Conservation (phyloP, 2,113 vertebrate genomes). For the Notarius lentiginosus region DNA sequence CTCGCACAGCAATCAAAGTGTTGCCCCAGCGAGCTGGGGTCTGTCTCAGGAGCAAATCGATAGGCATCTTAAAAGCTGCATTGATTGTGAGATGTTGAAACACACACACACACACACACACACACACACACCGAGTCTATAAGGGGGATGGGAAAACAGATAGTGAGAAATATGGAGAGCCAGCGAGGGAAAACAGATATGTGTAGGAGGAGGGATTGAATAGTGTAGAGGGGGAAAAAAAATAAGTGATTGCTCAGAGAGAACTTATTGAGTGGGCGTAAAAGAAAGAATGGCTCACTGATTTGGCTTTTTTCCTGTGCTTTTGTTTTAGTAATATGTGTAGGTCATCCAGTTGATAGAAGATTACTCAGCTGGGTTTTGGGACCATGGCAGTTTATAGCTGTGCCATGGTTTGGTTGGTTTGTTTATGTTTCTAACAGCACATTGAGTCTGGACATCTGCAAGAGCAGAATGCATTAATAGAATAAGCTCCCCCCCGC, state of each 20-base stretch:
- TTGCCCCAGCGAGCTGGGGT: slow-evolving; percentile 74
- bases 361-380: slow-evolving; percentile 17
- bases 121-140: slow-evolving; percentile 56
- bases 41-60: slow-evolving; percentile 82
- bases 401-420: slow-evolving; percentile 14
- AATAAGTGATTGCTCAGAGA: slow-evolving; percentile 37
- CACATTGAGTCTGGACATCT: slow-evolving; percentile 24
- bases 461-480: slow-evolving; percentile 8
- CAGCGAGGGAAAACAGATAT: slow-evolving; percentile 55
- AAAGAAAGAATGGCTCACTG: slow-evolving; percentile 20
- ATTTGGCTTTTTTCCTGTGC: slow-evolving; percentile 24
- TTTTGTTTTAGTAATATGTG: slow-evolving; percentile 32
- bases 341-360: slow-evolving; percentile 17
- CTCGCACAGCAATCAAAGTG: slow-evolving; percentile 83
- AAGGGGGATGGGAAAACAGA: slow-evolving; percentile 49
- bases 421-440: slow-evolving; percentile 5
- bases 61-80: slow-evolving; percentile 84
- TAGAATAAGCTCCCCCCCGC: neutral
- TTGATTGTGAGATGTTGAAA: slow-evolving; percentile 79
- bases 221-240: slow-evolving; percentile 32
- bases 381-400: slow-evolving; percentile 8
- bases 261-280: slow-evolving; percentile 31
- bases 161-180: slow-evolving; percentile 43
- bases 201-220: slow-evolving; percentile 42
- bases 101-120: slow-evolving; percentile 75